Base-by-base conservation (phyloP, 2,888 invertebrate genomes). In the Euplagia quadripunctaria region DNA sequence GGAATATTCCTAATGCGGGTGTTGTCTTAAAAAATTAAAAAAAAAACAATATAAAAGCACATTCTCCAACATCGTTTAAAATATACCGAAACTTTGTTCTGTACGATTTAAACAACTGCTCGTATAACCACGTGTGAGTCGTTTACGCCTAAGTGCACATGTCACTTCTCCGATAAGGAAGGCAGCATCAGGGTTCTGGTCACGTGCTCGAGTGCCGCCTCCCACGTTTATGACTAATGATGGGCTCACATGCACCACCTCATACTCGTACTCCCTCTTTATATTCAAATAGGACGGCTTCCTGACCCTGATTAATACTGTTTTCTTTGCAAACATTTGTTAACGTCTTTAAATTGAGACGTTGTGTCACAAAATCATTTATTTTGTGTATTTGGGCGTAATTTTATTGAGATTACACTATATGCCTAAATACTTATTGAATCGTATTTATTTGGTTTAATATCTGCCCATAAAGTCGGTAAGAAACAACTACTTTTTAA, bases 201-300 rank as follows among this genome's bases (percentile, higher is more conserved):
- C 95, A 94, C 95, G 95, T 94, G 75, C 85, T 58, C 74, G 78
- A 86, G 86, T 86, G 80, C 88, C 88, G 84, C 87, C 88, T 88
- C 89, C 86, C 87, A 85, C 90, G 90, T 92, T 93, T 94, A 95
- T 96, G 95, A 96, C 94, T 96, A 95, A 96, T 96, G 95, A 95
- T 91, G 87, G 92, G 93, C 94, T 94, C 95, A 94, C 93, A 94
- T 90, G 89, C 88, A 85, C 85, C 92, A 91, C 92, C 91, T 93
- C 88, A 90, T 83, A 82, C 83, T 92, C 88, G 89, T 78, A 82
- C 83, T 78, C 83, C 85, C 86, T 88, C 91, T 95, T 95, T 94
- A 94, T 94, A 95, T 95, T 95, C 95, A 96, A 95, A 96, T 95
- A 94, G 92, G 92, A 93, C 89, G 86, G 92, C 89, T 92, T 95